Conservation (phyloP, 2,797 vertebrate species). For the Chaetodon trifasciatus region DNA sequence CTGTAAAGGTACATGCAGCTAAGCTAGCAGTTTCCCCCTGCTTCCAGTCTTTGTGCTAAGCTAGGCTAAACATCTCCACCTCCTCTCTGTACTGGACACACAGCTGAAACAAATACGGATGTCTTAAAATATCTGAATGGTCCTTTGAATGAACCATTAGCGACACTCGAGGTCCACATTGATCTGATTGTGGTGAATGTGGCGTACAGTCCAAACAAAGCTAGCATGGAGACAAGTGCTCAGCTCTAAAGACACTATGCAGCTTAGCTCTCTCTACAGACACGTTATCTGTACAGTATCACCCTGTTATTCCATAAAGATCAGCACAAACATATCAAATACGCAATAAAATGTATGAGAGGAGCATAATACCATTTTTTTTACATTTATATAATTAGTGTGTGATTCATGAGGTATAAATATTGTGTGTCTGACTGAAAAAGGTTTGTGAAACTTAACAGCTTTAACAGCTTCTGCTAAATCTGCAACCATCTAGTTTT, state of each 20-base stretch:
- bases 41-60: slow-evolving; percentile 26
- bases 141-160: slow-evolving; percentile 7
- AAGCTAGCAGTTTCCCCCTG: slow-evolving; percentile 4
- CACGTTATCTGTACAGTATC: slow-evolving; percentile 50
- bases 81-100: neutral
- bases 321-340: slow-evolving; percentile 24
- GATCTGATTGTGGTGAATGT: neutral
- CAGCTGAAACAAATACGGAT: neutral
- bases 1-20: neutral
- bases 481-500: neutral
- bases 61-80: slow-evolving; percentile 1
- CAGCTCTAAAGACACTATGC: slow-evolving; percentile 27
- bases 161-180: slow-evolving; percentile 8
- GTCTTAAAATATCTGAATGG: slow-evolving; percentile 14
- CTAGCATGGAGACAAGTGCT: slow-evolving; percentile 17
- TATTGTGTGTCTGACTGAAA: slow-evolving; percentile 31
- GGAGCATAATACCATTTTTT: neutral
- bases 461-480: neutral
- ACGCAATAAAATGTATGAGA: slow-evolving; percentile 16
- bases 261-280: slow-evolving; percentile 26
- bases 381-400: slow-evolving; percentile 2
- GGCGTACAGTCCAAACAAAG: slow-evolving; percentile 8
- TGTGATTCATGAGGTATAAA: slow-evolving; percentile 47
- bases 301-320: slow-evolving; percentile 60
- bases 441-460: neutral